Conservation (phyloP, 2,113 vertebrate genomes). For the Chloroceryle aenea region DNA sequence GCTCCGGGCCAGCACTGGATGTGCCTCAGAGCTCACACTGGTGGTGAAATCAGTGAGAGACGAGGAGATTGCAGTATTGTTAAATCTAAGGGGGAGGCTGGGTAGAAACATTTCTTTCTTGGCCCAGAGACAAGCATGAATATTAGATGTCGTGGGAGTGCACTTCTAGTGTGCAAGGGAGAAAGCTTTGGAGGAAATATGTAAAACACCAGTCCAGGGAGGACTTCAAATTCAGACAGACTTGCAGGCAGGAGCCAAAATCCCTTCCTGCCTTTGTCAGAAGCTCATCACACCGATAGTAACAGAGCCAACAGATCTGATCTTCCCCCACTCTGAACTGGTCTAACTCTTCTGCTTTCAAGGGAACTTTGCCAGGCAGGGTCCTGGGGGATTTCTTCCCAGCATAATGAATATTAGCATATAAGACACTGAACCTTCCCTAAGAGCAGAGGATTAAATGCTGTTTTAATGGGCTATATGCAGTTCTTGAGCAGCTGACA, state of each 20-base stretch:
- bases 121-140: constrained; percentile 39
- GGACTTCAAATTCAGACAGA: not conserved
- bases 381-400: constrained; percentile 29
- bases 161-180: not conserved
- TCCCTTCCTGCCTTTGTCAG: not conserved
- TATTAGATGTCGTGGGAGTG: constrained; percentile 45
- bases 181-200: not conserved
- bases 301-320: not conserved
- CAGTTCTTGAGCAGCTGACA: not conserved
- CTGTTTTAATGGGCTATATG: not conserved
- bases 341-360: not conserved
- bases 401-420: constrained; percentile 18
- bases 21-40: not conserved
- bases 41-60: not conserved
- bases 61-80: not conserved
- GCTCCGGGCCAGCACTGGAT: fast-evolving
- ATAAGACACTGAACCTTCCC: not conserved
- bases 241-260: not conserved
- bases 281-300: not conserved
- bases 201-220: not conserved
- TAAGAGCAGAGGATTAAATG: not conserved
- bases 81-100: not conserved
- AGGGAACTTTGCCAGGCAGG: not conserved
- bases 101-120: constrained; percentile 4
- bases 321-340: not conserved